phyloP scores from a whole-genome alignment of 2,113 vertebrate genomes.

The Poicephalus meyeri region DNA sequence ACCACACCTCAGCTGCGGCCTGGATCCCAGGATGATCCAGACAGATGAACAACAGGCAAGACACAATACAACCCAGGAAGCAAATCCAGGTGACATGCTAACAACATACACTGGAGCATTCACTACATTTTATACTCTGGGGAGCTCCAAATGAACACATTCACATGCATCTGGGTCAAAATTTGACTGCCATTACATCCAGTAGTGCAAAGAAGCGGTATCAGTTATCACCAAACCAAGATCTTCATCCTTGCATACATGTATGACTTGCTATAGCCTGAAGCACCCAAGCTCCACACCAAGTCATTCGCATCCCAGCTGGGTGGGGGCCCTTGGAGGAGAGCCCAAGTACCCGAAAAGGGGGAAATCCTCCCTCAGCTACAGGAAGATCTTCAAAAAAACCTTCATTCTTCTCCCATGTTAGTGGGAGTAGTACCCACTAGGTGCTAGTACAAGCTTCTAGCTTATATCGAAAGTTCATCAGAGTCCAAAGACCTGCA shows the following conservation, averaged over 20 bases:
- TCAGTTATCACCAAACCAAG: background rate
- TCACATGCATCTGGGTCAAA: conserved; percentile 54
- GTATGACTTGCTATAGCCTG: background rate
- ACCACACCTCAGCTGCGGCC: background rate
- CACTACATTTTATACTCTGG: background rate
- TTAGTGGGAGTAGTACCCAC: background rate
- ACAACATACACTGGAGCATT: background rate
- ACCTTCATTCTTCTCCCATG: background rate
- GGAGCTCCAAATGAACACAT: background rate
- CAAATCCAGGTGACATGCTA: background rate
- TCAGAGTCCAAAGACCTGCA: background rate
- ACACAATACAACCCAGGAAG: background rate
- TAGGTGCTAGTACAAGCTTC: background rate
- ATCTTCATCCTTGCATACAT: background rate
- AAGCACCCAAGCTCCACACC: background rate
- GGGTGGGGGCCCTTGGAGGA: background rate
- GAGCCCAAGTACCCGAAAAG: background rate
- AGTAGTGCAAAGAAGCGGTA: background rate
- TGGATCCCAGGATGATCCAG: background rate
- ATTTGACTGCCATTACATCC: conserved; percentile 37
- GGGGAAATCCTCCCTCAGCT: background rate
- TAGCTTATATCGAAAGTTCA: background rate
- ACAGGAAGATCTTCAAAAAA: background rate
- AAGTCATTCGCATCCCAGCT: background rate
- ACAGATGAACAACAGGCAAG: background rate